These are phyloP conservation scores for Papilio dardanus DNA, from an alignment of 1,140 invertebrate species.

Conservation along the genomic window DNA sequence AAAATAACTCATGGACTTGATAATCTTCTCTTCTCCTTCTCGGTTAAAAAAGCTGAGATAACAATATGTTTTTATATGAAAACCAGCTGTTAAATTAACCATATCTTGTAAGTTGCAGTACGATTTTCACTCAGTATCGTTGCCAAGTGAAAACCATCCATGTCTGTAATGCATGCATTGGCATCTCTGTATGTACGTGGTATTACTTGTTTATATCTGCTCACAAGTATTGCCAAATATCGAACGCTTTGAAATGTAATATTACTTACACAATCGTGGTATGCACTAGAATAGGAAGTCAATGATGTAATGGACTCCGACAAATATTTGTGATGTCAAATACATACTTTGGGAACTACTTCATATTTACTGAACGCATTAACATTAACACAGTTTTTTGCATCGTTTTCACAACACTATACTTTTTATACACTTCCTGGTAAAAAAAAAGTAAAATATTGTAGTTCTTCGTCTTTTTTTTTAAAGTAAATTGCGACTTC, in stretches of 20 bases:
- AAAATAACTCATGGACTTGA: no score
- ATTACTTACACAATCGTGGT: neutral
- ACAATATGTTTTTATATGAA: neutral
- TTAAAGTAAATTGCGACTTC: neutral
- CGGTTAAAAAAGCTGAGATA: neutral
- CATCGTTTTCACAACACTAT: neutral
- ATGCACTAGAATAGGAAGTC: neutral
- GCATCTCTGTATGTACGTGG: neutral
- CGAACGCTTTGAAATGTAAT: neutral
- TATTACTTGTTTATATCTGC: neutral
- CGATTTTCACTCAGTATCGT: slow-evolving; percentile 16
- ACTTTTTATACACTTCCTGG: neutral
- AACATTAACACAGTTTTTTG: no score
- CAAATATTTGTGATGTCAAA: no score
- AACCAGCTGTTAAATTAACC: neutral
- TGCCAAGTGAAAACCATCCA: slow-evolving; percentile 27
- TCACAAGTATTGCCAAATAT: neutral
- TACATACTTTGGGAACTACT: no score
- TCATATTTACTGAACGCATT: no score
- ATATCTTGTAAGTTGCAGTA: neutral
- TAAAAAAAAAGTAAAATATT: neutral
- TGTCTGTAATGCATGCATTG: neutral
- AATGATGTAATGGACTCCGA: no score
- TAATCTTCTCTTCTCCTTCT: no score
- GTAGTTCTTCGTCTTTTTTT: neutral